These are phyloP conservation scores for Aldrovandia affinis DNA, from an alignment of 2,797 vertebrate species.

Conservation along the genomic window DNA sequence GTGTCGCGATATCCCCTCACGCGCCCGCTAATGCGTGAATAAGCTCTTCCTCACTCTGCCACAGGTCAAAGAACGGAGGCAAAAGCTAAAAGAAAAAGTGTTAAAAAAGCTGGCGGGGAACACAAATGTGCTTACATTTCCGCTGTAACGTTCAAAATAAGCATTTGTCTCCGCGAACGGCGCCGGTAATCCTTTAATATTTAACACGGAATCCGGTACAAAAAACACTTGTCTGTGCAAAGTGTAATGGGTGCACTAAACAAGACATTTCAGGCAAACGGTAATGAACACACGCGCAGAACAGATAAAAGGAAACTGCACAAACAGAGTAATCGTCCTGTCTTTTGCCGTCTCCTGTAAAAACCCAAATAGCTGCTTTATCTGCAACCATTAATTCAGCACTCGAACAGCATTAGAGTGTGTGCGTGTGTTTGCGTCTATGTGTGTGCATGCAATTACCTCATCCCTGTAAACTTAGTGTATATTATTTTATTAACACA, in stretches of 20 bases:
- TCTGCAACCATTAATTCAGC: background rate
- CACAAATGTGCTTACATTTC: background rate
- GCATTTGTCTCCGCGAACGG: background rate
- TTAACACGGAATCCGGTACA: background rate
- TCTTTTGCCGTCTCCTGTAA: background rate
- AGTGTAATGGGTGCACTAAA: background rate
- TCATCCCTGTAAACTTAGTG: background rate
- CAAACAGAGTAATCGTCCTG: background rate
- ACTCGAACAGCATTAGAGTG: background rate
- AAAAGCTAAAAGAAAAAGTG: background rate
- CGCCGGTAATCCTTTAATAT: background rate
- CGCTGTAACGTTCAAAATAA: background rate
- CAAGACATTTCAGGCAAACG: background rate
- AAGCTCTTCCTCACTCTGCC: background rate
- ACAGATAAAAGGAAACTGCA: background rate
- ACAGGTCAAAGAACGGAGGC: background rate
- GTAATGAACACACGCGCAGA: background rate
- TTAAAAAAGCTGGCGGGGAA: background rate
- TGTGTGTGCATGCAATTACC: constrained; percentile 8
- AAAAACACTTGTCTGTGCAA: background rate
- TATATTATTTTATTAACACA: background rate
- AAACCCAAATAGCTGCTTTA: background rate
- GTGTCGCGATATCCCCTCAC: background rate
- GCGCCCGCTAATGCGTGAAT: background rate
- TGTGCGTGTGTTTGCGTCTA: too few species aligned